Percentiles rank a stretch among this genome's conserved stretches.
These are phyloP conservation scores for Rattus rattus DNA, from an alignment of 2,113 vertebrate species.

Conservation along the genomic window DNA sequence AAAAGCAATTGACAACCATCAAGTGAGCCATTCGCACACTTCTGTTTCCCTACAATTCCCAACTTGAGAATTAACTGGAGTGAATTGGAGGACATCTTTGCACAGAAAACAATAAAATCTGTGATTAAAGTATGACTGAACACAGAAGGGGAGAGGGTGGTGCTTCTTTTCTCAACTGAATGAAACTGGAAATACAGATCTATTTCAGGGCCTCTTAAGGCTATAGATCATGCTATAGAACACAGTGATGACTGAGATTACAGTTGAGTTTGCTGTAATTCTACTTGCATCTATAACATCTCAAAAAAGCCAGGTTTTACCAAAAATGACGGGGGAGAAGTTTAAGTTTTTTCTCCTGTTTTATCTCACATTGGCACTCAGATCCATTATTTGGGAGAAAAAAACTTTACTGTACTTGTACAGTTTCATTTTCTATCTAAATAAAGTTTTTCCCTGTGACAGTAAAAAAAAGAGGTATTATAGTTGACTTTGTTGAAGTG, in stretches of 20 bases:
- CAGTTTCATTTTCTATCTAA: slow-evolving; percentile 3
- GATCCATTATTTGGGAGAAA: neutral
- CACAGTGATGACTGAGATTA: neutral
- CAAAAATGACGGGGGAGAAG: slow-evolving; percentile 61
- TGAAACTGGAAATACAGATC: slow-evolving; percentile 60
- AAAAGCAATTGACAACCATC: slow-evolving; percentile 10
- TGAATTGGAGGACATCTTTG: slow-evolving; percentile 6
- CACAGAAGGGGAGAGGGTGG: neutral
- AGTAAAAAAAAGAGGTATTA: neutral
- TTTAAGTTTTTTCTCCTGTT: slow-evolving; percentile 51
- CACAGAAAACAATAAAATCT: slow-evolving; percentile 37
- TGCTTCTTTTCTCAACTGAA: slow-evolving; percentile 16
- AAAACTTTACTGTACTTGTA: neutral
- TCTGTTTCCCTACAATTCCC: neutral
- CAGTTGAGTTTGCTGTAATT: slow-evolving; percentile 76
- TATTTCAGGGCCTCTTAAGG: slow-evolving; percentile 59
- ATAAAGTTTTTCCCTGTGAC: neutral
- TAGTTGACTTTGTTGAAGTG: neutral
- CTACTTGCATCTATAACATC: slow-evolving; percentile 56
- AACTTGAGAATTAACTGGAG: slow-evolving; percentile 11
- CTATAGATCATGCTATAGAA: slow-evolving; percentile 23
- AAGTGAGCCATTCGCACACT: neutral
- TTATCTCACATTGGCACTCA: neutral
- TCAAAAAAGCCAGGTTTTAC: slow-evolving; percentile 56
- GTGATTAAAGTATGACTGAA: slow-evolving; percentile 23